Percentiles rank a stretch among this genome's conserved stretches.
Evolutionary conservation across 2,113 vertebrate genomes (phyloP).

Genomic region (Xiphophorus hellerii): DNA sequence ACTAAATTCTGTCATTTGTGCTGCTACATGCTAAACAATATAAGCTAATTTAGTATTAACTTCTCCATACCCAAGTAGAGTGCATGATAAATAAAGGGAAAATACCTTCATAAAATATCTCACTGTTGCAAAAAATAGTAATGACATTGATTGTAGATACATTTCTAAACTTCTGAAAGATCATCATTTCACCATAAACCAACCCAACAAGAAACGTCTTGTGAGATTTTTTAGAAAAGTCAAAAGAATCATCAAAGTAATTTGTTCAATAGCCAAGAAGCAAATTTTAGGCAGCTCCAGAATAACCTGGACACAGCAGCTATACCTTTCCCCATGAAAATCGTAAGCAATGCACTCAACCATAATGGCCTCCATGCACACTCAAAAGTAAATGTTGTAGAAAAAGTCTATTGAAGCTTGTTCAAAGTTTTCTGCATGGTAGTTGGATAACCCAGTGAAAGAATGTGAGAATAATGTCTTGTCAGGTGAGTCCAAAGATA

Average conservation of each 20-base stretch:
- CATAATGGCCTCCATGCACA: not conserved
- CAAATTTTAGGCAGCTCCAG: too few relatives aligned
- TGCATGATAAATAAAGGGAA: not conserved
- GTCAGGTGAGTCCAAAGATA: too few relatives aligned
- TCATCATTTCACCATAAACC: too few relatives aligned
- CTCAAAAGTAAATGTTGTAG: not conserved
- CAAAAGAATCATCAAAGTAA: too few relatives aligned
- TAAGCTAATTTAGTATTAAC: not conserved
- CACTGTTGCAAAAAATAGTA: too few relatives aligned
- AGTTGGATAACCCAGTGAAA: not conserved
- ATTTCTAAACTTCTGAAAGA: too few relatives aligned
- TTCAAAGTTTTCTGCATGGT: not conserved
- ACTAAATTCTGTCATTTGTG: not conserved
- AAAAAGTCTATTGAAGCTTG: not conserved
- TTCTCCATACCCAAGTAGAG: not conserved
- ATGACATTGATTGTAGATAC: too few relatives aligned
- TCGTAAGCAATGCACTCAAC: not conserved
- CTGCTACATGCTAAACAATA: not conserved
- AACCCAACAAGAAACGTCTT: not conserved
- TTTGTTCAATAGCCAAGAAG: too few relatives aligned
- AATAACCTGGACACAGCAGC: too few relatives aligned
- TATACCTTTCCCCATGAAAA: too few relatives aligned
- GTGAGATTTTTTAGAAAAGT: too few relatives aligned
- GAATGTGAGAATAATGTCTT: not conserved
- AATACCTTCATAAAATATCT: too few relatives aligned